A percentile compares a stretch with the other conserved stretches of the same genome.
phyloP scores from a whole-genome alignment of 2,113 vertebrate genomes.

The Nesogale talazaci region DNA sequence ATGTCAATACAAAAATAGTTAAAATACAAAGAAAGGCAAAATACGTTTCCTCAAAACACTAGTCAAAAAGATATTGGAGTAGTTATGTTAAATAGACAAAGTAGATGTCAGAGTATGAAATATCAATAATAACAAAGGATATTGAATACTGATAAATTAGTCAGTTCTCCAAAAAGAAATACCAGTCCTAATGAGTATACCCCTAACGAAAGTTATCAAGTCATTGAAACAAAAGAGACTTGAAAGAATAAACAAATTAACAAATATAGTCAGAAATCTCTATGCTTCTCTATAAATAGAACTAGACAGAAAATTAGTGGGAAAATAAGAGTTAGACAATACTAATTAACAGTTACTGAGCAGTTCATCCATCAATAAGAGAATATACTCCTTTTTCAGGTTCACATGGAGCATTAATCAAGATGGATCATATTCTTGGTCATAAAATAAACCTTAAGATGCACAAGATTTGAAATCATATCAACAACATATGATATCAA shows the following conservation, averaged over 20 bases:
- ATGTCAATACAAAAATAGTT: neutral
- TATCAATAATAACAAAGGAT: neutral
- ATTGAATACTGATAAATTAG: neutral
- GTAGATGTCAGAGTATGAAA: neutral
- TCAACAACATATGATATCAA: neutral
- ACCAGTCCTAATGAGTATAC: neutral
- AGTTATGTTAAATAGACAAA: neutral
- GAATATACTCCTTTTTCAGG: neutral
- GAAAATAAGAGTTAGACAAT: neutral
- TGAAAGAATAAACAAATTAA: neutral
- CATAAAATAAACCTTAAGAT: conserved; percentile 25
- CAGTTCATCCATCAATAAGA: neutral
- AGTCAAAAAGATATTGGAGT: neutral
- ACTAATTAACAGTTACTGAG: neutral
- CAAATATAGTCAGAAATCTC: neutral
- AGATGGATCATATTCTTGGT: neutral
- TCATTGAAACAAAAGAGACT: neutral
- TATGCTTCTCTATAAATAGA: neutral
- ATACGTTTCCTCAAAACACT: neutral
- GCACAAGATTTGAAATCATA: neutral
- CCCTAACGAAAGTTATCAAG: neutral
- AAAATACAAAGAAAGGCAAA: neutral
- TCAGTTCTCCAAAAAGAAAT: neutral
- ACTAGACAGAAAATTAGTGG: neutral
- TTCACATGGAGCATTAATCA: neutral